Conservation (phyloP, 2,113 vertebrate genomes). For the Onychostruthus taczanowskii region DNA sequence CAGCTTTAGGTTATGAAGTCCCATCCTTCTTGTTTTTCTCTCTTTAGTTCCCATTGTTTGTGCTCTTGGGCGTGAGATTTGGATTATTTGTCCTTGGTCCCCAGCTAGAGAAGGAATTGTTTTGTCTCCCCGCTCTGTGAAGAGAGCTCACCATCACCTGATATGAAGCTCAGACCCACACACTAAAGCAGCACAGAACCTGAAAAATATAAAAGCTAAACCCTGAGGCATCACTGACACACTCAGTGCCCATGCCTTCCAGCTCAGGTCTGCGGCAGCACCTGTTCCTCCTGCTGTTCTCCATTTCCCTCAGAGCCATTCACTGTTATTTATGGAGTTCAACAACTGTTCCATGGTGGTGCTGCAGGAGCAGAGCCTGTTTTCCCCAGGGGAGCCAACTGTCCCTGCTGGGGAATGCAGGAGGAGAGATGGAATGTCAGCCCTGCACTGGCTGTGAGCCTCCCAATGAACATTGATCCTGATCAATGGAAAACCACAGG, state of each 20-base stretch:
- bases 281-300: slow-evolving; percentile 29
- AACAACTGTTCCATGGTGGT: neutral
- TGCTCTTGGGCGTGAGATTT: neutral
- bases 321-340: slow-evolving; percentile 17
- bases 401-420: neutral
- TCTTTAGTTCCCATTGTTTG: neutral
- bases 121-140: neutral
- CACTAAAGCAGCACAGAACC: neutral
- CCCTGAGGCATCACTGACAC: neutral
- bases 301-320: neutral
- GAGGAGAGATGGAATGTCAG: neutral
- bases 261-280: neutral
- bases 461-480: neutral
- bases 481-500: neutral
- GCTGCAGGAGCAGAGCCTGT: neutral
- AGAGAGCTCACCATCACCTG: neutral
- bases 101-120: neutral
- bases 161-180: neutral
- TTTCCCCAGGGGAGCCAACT: neutral
- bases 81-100: neutral
- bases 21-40: neutral
- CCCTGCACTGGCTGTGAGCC: neutral
- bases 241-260: neutral
- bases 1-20: neutral
- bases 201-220: neutral